These are phyloP conservation scores for Amaurobius ferox DNA, from an alignment of 2,888 invertebrate genomes.

Conservation along the genomic window DNA sequence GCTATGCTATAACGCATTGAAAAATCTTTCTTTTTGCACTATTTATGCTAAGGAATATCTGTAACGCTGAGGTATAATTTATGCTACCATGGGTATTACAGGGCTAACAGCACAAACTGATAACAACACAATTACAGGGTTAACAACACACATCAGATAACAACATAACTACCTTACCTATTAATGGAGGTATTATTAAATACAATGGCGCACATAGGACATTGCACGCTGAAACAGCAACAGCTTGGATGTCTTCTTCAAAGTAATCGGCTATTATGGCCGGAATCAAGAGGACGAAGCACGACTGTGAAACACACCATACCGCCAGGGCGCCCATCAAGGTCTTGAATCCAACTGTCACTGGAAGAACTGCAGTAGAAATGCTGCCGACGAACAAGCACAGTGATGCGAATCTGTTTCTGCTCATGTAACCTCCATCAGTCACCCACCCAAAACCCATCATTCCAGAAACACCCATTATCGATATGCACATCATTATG, in stretches of 20 bases:
- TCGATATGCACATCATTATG: slow-evolving; percentile 15
- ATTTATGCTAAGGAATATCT: too few species aligned
- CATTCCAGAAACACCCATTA: slow-evolving; percentile 17
- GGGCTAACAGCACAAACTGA: too few species aligned
- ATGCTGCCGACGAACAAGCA: not conserved
- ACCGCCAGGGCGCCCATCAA: not conserved
- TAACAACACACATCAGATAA: not conserved
- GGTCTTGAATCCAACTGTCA: not conserved
- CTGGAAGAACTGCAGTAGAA: not conserved
- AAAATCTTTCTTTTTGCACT: too few species aligned
- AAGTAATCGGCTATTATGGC: slow-evolving; percentile 24
- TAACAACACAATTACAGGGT: too few species aligned
- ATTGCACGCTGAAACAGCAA: slow-evolving; percentile 17
- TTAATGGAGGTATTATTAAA: slow-evolving; percentile 5
- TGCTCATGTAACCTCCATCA: not conserved
- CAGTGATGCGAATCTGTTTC: not conserved
- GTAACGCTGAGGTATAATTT: too few species aligned
- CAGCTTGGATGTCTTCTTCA: slow-evolving; percentile 15
- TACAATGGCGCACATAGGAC: slow-evolving; percentile 27
- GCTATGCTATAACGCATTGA: too few species aligned
- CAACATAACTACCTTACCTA: slow-evolving; percentile 23
- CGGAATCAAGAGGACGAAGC: slow-evolving; percentile 6
- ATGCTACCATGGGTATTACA: too few species aligned
- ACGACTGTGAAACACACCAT: slow-evolving; percentile 2
- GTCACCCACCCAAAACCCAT: slow-evolving; percentile 40